These are phyloP conservation scores for Andrena cerasifolii DNA, from an alignment of 1,140 invertebrate genomes.

Conservation along the genomic window DNA sequence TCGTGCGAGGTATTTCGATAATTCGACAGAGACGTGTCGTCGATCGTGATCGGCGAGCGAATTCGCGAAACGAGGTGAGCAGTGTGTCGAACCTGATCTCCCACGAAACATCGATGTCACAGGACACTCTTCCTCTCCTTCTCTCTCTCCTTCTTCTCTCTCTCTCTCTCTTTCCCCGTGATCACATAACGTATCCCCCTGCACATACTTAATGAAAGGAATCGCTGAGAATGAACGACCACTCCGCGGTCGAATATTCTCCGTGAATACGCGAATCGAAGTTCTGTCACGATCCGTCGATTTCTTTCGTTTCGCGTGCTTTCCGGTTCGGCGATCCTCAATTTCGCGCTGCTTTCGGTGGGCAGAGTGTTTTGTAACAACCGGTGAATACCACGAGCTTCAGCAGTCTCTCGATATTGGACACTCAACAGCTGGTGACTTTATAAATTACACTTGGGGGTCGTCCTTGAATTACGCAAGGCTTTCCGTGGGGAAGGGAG, in stretches of 20 bases:
- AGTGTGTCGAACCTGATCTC: conserved; percentile 57
- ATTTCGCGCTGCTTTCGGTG: no score
- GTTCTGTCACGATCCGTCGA: conserved; percentile 35
- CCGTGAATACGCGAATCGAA: conserved; percentile 25
- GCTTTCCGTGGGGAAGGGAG: no score
- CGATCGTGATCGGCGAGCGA: conserved; percentile 72
- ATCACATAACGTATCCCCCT: conserved; percentile 34
- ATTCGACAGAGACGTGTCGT: conserved; percentile 70
- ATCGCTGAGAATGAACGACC: conserved; percentile 36
- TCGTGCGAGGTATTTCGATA: conserved; percentile 71
- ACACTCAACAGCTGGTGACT: no score
- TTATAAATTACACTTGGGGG: no score
- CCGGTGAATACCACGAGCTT: no score
- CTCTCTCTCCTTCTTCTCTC: not conserved
- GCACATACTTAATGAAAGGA: conserved; percentile 27
- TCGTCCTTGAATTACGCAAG: no score
- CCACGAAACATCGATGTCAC: conserved; percentile 54
- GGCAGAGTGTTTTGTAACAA: no score
- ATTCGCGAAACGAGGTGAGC: conserved; percentile 67
- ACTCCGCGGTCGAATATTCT: conserved; percentile 16
- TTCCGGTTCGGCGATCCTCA: not conserved
- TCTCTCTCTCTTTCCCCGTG: not conserved
- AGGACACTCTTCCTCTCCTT: conserved; percentile 7
- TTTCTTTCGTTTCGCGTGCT: conserved; percentile 12
- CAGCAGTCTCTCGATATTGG: no score